Evolutionary conservation across 2,888 invertebrate genomes (phyloP), one percentile per base, ranked within the genome.

Genomic region (Adelognathus sp.): DNA sequence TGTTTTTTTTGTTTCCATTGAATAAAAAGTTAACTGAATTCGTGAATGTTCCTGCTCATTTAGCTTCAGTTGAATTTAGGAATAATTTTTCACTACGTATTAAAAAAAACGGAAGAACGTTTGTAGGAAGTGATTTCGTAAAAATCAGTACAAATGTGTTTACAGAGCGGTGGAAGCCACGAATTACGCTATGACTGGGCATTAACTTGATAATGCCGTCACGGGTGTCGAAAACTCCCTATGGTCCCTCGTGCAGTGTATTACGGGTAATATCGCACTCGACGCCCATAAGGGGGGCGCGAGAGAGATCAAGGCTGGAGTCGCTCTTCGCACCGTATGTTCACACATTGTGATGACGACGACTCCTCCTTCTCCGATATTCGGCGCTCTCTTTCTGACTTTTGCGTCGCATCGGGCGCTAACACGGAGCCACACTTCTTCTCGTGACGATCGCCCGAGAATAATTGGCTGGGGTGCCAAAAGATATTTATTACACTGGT

Each of bases 401-500:
- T n/a, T 9, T 41, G 36, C 56, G 44, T 39, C 24, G 58, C 16
- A 3, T 29, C 24, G 7, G 33, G 14, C 58, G 36, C 1, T 18
- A 2, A 56, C 31, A 27, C 39, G 39, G 16, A 21, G 63, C 41
- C 72, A 14, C 69, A 39, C 69, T 33, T 21, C 16, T 63, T 50
- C 67, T 67, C 60, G 69, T 76, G 81, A 81, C 81, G 73, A 81
- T 77, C 76, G 44, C 81, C 81, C 81, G 80, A 79, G 82, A 79
- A 90, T 90, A 90, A 90, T 90, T 90, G 90, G 87, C 89, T 86
- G 85, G 89, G 88, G 88, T 67, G 70, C 66, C 56, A 81, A 86
- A 87, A 86, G 88, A 90, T 90, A 90, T 90, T 90, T 90, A 90
- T 90, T 89, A 86, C 89, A 82, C 27, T 29, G 31, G 74, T 52